Evolutionary conservation across 1,140 invertebrate species (phyloP), one percentile per base, ranked within the genome.

Genomic region (Planococcus citri): DNA sequence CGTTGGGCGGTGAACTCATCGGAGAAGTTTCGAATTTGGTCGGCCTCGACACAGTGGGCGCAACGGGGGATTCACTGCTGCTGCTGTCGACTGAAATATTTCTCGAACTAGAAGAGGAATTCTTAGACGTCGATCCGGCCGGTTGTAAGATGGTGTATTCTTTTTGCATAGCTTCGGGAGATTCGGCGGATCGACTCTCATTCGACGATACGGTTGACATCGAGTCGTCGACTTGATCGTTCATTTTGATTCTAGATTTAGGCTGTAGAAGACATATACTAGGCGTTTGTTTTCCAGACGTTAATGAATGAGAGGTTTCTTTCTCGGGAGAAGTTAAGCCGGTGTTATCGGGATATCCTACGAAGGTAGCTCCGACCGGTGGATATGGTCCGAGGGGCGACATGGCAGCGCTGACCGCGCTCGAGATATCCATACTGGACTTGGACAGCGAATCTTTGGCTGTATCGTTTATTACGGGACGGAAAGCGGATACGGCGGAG

Each of bases 91-190:
- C 17, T 20, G 60, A 22, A 25, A 64, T 64, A 64, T 64, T 64
- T 17, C 60, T 24, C 60, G 91, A 88, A 67, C 91, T 83, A 0
- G 88, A 88, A 21, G 86, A 88, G 1, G 88, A 88, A 0, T 88
- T 88, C 29, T 88, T 82, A 4, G 88, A 90, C 1, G 87, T 86
- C 0, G 85, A 82, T 17, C 85, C 86, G 9, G 89, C 89, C 0
- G 89, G 89, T 75, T 92, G 90, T 20, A 91, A 79, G 68, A 91
- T 89, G 17, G 89, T 92, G 74, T 91, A 92, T 74, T 91, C 89
- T 78, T 90, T 84, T 71, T 79, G 80, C 37, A 76, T 75, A 51
- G 78, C 77, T 70, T 84, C 84, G 0, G 84, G 83, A 22, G 83
- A 83, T 22, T 79, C 79, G 0, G 80, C 78, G 17, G 80, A 77